Percentiles rank a stretch among this genome's conserved stretches.
Conservation (phyloP, 2,797 vertebrate genomes). For the Heteromormyrus szaboi region DNA sequence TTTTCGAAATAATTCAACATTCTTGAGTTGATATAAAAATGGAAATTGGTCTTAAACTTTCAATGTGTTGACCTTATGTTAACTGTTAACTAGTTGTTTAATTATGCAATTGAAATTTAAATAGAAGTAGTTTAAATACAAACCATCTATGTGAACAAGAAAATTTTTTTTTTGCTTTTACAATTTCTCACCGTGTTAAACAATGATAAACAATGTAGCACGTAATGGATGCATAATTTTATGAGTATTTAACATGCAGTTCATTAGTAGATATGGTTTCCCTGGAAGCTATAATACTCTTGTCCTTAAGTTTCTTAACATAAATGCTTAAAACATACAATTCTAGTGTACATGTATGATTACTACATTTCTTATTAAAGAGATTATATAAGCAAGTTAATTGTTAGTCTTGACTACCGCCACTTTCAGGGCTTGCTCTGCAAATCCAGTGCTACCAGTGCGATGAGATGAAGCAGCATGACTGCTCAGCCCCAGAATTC, state of each 20-base stretch:
- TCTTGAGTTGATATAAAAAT: background rate
- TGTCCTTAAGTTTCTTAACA: background rate
- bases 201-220: background rate
- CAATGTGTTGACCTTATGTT: background rate
- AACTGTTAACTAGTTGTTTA: background rate
- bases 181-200: background rate
- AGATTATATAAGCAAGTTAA: background rate
- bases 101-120: background rate
- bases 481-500: conserved; percentile 89
- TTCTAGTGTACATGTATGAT: background rate
- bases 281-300: background rate
- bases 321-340: background rate
- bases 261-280: background rate
- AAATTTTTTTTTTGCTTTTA: background rate
- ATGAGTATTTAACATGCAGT: background rate
- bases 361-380: background rate
- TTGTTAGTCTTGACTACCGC: background rate
- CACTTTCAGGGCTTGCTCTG: conserved; percentile 46
- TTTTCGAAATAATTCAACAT: background rate
- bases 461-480: conserved; percentile 86
- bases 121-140: background rate
- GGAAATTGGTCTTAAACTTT: background rate
- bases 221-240: background rate
- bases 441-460: conserved; percentile 99
- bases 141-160: background rate